Base-by-base conservation (phyloP, 2,797 vertebrate species). In the Limosa lapponica region DNA sequence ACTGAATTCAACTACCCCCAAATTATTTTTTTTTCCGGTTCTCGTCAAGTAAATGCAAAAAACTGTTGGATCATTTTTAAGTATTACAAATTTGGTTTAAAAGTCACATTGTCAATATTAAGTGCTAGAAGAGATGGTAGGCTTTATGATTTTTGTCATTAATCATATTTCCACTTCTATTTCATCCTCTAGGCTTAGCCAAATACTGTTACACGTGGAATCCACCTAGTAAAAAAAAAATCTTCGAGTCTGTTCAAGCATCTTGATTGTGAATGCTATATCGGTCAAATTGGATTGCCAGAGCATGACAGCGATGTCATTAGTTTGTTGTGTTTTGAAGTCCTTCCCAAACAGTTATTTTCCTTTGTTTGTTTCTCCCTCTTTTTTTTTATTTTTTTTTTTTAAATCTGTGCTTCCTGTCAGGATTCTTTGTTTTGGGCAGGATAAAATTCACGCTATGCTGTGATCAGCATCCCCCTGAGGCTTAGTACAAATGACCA, bases 281-380 rank as follows among this genome's bases (percentile, higher is more conserved):
- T 87, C 0, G 0, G 23, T 79, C 70, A 94, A 90, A 91, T 91
- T 83, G 75, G 39, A 74, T 83, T 87, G 36, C 25, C 62, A 78
- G 69, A 86, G 44, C 62, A 86, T 75, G 80, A 82, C 69, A 94
- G 34, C 18, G 75, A n/a, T 69, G 41, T 72, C 65, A 91, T 81
- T 83, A 57, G 34, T 78, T 83, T 83, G 73, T 77, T 87, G 36
- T 12, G 6, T 74, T 92, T 82, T 77, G 75, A 91, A 89, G 67
- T 57, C 34, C 30, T 89, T 91, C 44, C 82, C 25, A 91, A 93
- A 48, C 28, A 64, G 25, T 36, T 69, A 37, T 57, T 90, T 93
- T 80, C 16, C 34, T 90, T 77, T 85, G 30, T 22, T 71, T 61
- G 2, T 67, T 74, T 83, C 16, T 58, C 3, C 3, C 1, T n/a